Base-by-base conservation (phyloP, 2,113 vertebrate species). In the Psettodes erumei region DNA sequence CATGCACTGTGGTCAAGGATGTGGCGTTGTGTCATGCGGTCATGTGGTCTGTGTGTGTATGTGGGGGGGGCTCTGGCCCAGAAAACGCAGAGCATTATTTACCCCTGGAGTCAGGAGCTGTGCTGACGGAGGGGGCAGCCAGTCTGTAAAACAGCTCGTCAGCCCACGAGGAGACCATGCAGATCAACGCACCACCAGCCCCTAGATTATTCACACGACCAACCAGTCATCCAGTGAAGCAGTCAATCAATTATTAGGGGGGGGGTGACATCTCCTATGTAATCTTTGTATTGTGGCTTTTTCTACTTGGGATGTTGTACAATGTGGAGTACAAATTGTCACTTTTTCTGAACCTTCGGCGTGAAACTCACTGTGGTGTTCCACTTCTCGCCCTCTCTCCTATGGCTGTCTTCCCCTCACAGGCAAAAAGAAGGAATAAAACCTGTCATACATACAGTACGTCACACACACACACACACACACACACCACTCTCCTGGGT, bases 61-160 rank as follows among this genome's bases (percentile, higher is more conserved):
- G 43, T 19, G 62, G 16, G n/a, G 35, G 38, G 35, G n/a, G 61
- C 43, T 83, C 21, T 51, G 79, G 68, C 69, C 64, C 73, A 62
- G 70, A 86, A 83, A 81, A 82, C 50, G 50, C 13, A n/a, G 58
- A 79, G 71, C 40, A 55, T 78, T 75, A 87, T 87, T 81, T 85
- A 71, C 82, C 66, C 79, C 74, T 0, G 28, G 25, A 77, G 85
- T 75, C 50, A 66, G 3, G 28, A 55, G 63, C 70, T 66, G 43
- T 82, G 55, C 61, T 71, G 84, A 82, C 56, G 75, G 62, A 84
- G 58, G 60, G 67, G 56, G 18, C 53, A 66, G 40, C 55, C 70
- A 62, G 27, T 19, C 59, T 51, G 47, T 45, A 48, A 28, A 63
- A 30, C 50, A 27, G 50, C 40, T 18, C 47, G 48, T 21, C 43